Base-by-base conservation (phyloP, 2,888 invertebrate genomes). In the Spodoptera littoralis region DNA sequence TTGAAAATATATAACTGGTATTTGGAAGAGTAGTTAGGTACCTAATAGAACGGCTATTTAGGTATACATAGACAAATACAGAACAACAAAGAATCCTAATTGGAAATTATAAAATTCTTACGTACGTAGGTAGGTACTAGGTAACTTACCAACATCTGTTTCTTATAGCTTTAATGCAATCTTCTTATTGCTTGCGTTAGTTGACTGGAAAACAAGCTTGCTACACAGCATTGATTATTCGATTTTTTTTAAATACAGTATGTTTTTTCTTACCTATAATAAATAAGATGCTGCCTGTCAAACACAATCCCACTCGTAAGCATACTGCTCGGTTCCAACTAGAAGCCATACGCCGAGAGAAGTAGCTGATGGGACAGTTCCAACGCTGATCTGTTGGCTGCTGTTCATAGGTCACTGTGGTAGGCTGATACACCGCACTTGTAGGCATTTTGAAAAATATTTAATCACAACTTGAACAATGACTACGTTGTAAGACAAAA, bases 341-440 rank as follows among this genome's bases (percentile, higher is more conserved):
- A 82, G 90, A 94, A 76, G 94, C 94, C 87, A 94, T 92, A 44
- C 94, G 89, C 30, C 94, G 93, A 77, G 94, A 89, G 91, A 95
- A 90, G 89, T 92, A 90, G 91, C 95, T 93, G 94, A 96, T 88
- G 84, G 96, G 92, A 89, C 95, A 91, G 92, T 93, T 88, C 95
- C 95, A 90, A 86, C 95, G 87, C 89, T 95, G 95, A 65, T 96
- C 95, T 53, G 84, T 88, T n/a, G 94, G 94, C 79, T 95, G 95
- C 77, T 95, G 95, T 88, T 97, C 97, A 87, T 97, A 97, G 60
- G 97, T 97, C 74, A 97, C 97, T 76, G 97, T 97, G 69, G 97
- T 97, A 13, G 97, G 97, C 88, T 97, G 97, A 91, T 97, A 97
- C 52, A 97, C 97, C 66, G 97, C 96, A 86, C 96, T 96, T 61